Evolutionary conservation across 2,888 invertebrate species (phyloP).

Genomic region (Spilarctia lutea): DNA sequence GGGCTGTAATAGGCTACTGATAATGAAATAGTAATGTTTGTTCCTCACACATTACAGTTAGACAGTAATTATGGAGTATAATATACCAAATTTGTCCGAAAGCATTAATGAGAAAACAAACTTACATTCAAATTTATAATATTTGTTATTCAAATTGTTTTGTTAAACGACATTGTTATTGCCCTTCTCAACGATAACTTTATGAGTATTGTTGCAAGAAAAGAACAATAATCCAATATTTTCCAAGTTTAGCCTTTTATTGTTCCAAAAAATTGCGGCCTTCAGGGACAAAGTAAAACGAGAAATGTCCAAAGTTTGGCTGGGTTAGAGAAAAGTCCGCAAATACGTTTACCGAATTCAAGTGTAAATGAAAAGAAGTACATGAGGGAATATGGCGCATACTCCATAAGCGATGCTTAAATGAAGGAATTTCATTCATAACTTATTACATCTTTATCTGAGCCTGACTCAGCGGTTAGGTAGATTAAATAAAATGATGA

Average conservation of each 20-base stretch:
- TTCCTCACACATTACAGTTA: too few species aligned
- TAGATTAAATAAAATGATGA: background rate
- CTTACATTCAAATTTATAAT: background rate
- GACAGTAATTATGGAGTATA: too few species aligned
- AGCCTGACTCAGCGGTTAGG: background rate
- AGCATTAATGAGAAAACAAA: background rate
- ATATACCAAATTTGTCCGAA: too few species aligned
- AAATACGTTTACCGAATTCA: slow-evolving; percentile 57
- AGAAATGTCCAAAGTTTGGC: slow-evolving; percentile 51
- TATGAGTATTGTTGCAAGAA: slow-evolving; percentile 14
- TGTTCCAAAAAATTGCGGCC: slow-evolving; percentile 44
- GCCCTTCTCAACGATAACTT: slow-evolving; percentile 1
- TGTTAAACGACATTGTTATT: background rate
- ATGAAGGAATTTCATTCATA: background rate
- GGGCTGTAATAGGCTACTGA: too few species aligned
- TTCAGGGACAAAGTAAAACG: slow-evolving; percentile 45
- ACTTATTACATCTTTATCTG: background rate
- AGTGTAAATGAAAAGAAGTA: slow-evolving; percentile 47
- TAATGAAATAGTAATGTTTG: too few species aligned
- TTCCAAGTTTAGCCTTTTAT: slow-evolving; percentile 44
- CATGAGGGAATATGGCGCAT: slow-evolving; percentile 42
- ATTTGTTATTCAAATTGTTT: background rate
- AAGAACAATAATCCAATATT: slow-evolving; percentile 38
- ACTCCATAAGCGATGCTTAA: slow-evolving; percentile 13
- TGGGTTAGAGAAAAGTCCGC: slow-evolving; percentile 46